Evolutionary conservation across 2,113 vertebrate species (phyloP).

Genomic region (Deroptyus accipitrinus): DNA sequence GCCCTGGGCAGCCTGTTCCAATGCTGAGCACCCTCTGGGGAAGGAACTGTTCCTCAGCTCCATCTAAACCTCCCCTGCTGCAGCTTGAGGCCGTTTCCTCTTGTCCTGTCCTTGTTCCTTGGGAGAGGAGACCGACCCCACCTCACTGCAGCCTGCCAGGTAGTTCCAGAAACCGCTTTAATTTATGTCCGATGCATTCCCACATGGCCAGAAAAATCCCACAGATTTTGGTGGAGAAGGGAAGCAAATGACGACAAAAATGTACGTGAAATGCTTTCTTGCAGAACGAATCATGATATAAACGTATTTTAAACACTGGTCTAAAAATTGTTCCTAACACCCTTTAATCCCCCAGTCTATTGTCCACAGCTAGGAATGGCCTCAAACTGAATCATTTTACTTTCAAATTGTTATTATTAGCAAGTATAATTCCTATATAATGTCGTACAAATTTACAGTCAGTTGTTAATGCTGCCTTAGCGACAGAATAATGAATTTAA

Average conservation of each 20-base stretch:
- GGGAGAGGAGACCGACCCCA: neutral
- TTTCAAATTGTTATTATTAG: neutral
- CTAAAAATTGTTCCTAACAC: neutral
- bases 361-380: neutral
- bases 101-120: neutral
- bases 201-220: neutral
- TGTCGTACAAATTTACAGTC: neutral
- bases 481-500: neutral
- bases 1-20: no score
- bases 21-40: no score
- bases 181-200: neutral
- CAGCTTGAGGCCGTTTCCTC: neutral
- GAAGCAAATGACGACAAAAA: neutral
- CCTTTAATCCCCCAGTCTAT: neutral
- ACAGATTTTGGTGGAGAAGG: neutral
- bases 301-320: neutral
- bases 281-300: neutral
- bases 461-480: neutral
- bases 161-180: neutral
- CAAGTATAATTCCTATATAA: neutral
- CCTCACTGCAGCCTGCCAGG: neutral
- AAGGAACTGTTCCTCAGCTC: no score
- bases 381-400: neutral
- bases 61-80: neutral
- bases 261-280: accelerated